Base-by-base conservation (phyloP, 53 echinoderm and acorn worm genomes). In the Mesocentrotus franciscanus region DNA sequence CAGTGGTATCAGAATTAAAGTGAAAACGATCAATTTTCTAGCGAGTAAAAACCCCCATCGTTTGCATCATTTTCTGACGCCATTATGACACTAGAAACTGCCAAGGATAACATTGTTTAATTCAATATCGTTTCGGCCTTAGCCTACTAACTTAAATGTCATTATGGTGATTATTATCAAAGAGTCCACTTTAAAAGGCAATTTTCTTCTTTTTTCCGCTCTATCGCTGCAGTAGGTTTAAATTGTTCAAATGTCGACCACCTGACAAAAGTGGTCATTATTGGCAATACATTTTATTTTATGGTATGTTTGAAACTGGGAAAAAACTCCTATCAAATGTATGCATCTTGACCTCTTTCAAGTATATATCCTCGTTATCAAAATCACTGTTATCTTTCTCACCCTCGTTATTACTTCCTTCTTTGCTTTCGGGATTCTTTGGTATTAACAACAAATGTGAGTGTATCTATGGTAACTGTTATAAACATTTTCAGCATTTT, bases 1-100 rank as follows among this genome's bases (percentile, higher is more conserved):
- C 15, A 27, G 55, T n/a, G 56, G 27, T 27, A 58, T 58, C 87
- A 58, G 56, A 57, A 56, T 56, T 59, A 29, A 58, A 29, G 57
- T 13, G n/a, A 87, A 57, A 85, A 12, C 30, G 27, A 87, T 87
- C 87, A 87, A 58, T 87, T 81, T 87, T 58, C 87, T n/a, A 58
- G 1, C 58, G 57, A 87, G 81, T 42, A 8, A 74, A 81, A 17
- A 36, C 36, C 81, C 42, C 15, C 29, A 87, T 87, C 87, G 58
- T 87, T 58, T 87, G 29, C 3, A 14, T 11, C 87, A 6, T 87
- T 58, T 57, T 57, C n/a, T 11, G 58, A 81, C 81, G 81, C 81
- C 81, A 81, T 81, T 74, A 14, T 74, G 29, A 74, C 29, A 74
- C 32, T 74, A 30, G 12, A 74, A 81, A 81, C 20, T 42, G 42